Evolutionary conservation across 1,140 invertebrate species (phyloP).

Genomic region (Tetramorium simillimum): DNA sequence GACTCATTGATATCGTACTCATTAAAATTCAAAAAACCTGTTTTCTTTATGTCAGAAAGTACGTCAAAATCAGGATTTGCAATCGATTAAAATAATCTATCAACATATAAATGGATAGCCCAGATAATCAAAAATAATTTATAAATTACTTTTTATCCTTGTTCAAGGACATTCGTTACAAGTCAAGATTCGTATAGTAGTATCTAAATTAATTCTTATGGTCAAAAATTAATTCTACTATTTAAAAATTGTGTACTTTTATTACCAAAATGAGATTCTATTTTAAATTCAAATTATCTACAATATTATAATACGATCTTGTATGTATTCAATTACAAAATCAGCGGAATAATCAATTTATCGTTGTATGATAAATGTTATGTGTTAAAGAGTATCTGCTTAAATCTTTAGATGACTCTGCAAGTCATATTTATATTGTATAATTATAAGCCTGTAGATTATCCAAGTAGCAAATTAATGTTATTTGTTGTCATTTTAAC

Average conservation of each 20-base stretch:
- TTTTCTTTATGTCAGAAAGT: not conserved
- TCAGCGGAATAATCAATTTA: not conserved
- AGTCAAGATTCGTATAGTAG: not conserved
- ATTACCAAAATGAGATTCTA: not conserved
- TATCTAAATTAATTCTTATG: not conserved
- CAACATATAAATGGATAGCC: not conserved
- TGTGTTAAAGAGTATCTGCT: not conserved
- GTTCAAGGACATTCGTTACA: not conserved
- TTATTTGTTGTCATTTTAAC: no score
- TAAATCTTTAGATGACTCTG: slow-evolving; percentile 31
- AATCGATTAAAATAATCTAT: not conserved
- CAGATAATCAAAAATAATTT: not conserved
- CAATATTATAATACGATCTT: no score
- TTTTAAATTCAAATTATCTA: not conserved
- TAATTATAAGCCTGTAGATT: not conserved
- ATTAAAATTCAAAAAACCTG: not conserved
- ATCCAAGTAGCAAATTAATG: no score
- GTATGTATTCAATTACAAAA: not conserved
- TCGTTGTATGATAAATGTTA: not conserved
- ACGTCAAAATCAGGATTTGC: not conserved
- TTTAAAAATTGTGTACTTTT: not conserved
- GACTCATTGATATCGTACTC: not conserved
- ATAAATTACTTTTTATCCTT: not conserved
- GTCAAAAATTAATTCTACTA: not conserved
- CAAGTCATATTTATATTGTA: not conserved